Conservation (phyloP, 2,888 invertebrate genomes). For the Drosophila nr. perissopoda region DNA sequence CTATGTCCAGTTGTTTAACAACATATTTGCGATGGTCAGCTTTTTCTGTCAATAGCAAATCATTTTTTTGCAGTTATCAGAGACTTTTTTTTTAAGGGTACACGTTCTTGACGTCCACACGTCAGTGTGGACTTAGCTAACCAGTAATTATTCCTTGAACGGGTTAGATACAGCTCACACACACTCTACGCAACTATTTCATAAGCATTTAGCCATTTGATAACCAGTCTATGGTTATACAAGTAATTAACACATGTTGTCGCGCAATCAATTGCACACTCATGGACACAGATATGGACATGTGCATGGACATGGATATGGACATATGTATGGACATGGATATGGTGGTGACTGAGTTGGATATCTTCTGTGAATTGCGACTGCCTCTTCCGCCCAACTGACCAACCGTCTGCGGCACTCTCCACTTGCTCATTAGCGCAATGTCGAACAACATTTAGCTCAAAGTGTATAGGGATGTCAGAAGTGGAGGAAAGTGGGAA, state of each 20-base stretch:
- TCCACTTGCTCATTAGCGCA: slow-evolving; percentile 67
- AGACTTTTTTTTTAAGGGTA: background rate
- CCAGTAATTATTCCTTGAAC: slow-evolving; percentile 9
- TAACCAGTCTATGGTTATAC: slow-evolving; percentile 34
- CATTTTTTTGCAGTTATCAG: background rate
- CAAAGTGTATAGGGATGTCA: slow-evolving; percentile 3
- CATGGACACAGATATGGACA: slow-evolving; percentile 59
- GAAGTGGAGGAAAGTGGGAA: background rate
- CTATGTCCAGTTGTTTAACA: background rate
- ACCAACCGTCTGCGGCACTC: slow-evolving; percentile 23
- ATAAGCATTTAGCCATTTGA: slow-evolving; percentile 34
- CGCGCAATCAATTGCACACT: slow-evolving; percentile 78
- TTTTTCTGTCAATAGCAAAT: background rate
- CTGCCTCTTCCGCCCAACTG: slow-evolving; percentile 35
- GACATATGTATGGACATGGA: slow-evolving; percentile 58
- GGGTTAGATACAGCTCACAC: background rate
- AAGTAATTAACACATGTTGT: slow-evolving; percentile 75
- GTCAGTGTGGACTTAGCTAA: background rate
- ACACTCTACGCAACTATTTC: slow-evolving; percentile 13
- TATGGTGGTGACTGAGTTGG: slow-evolving; percentile 50
- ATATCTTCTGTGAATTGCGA: slow-evolving; percentile 65
- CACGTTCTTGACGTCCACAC: background rate
- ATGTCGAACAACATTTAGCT: slow-evolving; percentile 55
- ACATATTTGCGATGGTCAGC: background rate
- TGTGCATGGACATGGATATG: slow-evolving; percentile 59